A percentile compares a stretch with the other conserved stretches of the same genome.
Evolutionary conservation across 2,888 invertebrate species (phyloP).

Genomic region (Tenthredo scrophulariae): DNA sequence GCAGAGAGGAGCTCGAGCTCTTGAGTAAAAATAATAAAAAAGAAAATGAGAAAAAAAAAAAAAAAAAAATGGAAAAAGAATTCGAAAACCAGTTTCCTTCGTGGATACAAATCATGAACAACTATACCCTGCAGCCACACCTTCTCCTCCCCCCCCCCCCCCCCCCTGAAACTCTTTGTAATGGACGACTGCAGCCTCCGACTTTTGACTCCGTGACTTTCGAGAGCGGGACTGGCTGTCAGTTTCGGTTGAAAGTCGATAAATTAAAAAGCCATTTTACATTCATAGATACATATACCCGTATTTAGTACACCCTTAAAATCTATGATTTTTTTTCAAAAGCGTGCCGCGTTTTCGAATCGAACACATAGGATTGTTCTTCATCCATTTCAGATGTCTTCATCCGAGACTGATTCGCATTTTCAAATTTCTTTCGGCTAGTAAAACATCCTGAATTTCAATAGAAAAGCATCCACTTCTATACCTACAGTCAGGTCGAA

Average conservation of each 20-base stretch:
- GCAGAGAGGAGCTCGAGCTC: not conserved
- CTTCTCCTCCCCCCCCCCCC: not conserved
- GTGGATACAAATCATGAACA: constrained; percentile 70
- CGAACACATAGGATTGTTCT: not conserved
- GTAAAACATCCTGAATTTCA: not conserved
- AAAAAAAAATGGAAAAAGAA: constrained; percentile 57
- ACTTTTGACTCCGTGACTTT: constrained; percentile 39
- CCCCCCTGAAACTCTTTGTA: constrained; percentile 35
- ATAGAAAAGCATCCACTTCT: not conserved
- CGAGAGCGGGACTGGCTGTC: constrained; percentile 28
- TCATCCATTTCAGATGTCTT: constrained; percentile 18
- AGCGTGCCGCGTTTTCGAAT: constrained; percentile 26
- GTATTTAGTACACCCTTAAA: constrained; percentile 41
- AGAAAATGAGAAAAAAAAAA: not conserved
- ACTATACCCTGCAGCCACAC: constrained; percentile 45
- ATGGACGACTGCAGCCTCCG: constrained; percentile 45
- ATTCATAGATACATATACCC: constrained; percentile 26
- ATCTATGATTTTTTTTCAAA: constrained; percentile 17
- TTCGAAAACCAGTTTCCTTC: constrained; percentile 67
- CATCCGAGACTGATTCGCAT: constrained; percentile 19
- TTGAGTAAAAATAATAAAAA: not conserved
- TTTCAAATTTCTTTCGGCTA: not conserved
- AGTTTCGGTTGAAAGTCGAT: constrained; percentile 32
- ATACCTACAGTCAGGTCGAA: not conserved
- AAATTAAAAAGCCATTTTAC: constrained; percentile 51